These are phyloP conservation scores for Oppia nitens DNA, from an alignment of 1,140 invertebrate genomes.

Conservation along the genomic window DNA sequence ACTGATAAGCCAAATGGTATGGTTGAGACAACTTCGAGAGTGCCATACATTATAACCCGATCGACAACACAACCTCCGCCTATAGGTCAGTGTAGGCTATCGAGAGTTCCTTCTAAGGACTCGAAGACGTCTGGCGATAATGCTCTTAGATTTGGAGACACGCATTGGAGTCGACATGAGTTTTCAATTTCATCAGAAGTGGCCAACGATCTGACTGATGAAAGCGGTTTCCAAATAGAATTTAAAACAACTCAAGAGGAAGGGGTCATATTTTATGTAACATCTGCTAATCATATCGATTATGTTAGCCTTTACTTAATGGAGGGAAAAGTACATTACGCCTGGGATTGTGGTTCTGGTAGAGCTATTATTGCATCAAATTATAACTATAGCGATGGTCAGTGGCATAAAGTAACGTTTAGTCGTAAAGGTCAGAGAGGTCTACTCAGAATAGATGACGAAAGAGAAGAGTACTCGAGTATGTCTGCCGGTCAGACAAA, in stretches of 20 bases:
- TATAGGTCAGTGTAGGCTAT: constrained; percentile 15
- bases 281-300: constrained; percentile 46
- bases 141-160: constrained; percentile 17
- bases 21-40: not conserved
- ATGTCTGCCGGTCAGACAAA: constrained; percentile 36
- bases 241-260: constrained; percentile 57
- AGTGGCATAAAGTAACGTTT: constrained; percentile 63
- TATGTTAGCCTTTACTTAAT: constrained; percentile 63
- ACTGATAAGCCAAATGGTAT: not conserved
- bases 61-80: constrained; percentile 15
- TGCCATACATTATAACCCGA: not conserved
- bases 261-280: constrained; percentile 70
- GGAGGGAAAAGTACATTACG: constrained; percentile 51
- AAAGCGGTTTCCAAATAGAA: constrained; percentile 51
- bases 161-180: constrained; percentile 38
- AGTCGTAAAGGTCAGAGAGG: constrained; percentile 28
- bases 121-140: constrained; percentile 1
- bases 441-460: constrained; percentile 36
- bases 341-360: constrained; percentile 54
- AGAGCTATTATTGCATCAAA: constrained; percentile 37
- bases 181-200: constrained; percentile 41
- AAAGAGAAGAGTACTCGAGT: constrained; percentile 35
- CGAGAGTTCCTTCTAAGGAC: constrained; percentile 14
- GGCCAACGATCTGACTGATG: constrained; percentile 33
- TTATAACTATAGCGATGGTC: constrained; percentile 51